Evolutionary conservation across 2,797 vertebrate species (phyloP).

Genomic region (Anisognathus igniventris): DNA sequence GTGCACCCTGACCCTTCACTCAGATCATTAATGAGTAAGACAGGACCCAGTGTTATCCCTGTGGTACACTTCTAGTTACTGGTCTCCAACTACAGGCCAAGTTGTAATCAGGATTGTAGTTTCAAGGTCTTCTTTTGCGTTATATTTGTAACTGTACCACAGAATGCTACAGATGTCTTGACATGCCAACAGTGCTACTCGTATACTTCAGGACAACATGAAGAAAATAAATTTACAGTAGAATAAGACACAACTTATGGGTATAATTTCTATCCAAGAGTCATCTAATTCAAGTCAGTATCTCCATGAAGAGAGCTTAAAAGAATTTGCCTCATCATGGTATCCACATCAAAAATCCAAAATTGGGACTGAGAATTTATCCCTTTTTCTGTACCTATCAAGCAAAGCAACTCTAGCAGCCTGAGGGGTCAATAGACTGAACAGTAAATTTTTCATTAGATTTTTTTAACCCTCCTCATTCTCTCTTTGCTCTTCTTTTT

Average conservation of each 20-base stretch:
- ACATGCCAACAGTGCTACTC: not conserved
- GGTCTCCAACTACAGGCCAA: not conserved
- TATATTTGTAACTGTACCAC: not conserved
- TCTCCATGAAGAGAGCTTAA: not conserved
- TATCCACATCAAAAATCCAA: not conserved
- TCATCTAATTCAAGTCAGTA: not conserved
- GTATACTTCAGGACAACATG: not conserved
- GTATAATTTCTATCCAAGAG: not conserved
- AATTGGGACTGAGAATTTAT: not conserved
- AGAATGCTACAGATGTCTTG: not conserved
- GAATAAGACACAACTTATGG: not conserved
- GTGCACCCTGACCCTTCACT: not conserved
- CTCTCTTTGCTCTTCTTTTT: not conserved
- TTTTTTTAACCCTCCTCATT: not conserved
- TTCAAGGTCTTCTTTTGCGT: not conserved
- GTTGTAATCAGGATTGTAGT: not conserved
- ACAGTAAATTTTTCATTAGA: not conserved
- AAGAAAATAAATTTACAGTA: not conserved
- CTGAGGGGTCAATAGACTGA: not conserved
- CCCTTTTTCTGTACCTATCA: not conserved
- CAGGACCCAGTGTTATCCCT: not conserved
- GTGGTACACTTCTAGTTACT: not conserved
- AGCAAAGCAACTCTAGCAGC: not conserved
- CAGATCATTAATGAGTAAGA: not conserved
- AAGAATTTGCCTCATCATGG: not conserved